Conservation (phyloP, 2,797 vertebrate species). For the Molothrus aeneus region DNA sequence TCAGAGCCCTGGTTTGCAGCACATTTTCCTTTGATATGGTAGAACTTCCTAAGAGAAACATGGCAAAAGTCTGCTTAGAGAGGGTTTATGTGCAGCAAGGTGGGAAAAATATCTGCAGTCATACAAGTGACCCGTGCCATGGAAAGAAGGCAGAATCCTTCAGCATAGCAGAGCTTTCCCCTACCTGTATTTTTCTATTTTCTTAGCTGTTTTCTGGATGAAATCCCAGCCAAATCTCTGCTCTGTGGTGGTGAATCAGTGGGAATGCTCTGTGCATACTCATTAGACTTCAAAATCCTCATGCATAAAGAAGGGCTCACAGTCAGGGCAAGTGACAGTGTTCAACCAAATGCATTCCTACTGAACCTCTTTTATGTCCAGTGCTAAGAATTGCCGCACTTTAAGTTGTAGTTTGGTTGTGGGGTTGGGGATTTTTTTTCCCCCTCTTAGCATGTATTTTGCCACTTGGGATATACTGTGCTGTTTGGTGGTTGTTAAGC, state of each 20-base stretch:
- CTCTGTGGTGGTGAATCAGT: constrained; percentile 23
- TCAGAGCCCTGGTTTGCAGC: neutral
- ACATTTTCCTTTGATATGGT: neutral
- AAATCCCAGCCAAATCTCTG: constrained; percentile 3
- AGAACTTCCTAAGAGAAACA: neutral
- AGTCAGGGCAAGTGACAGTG: neutral
- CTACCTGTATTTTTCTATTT: constrained; percentile 6
- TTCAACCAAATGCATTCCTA: neutral
- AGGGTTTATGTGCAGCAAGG: neutral
- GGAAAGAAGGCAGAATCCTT: neutral
- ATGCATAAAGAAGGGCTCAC: constrained; percentile 23
- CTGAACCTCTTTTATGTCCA: neutral
- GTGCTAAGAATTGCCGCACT: neutral
- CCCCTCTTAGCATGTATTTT: neutral
- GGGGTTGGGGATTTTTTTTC: neutral
- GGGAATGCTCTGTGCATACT: constrained; percentile 36
- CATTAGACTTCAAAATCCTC: constrained; percentile 25
- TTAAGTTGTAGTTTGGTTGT: neutral
- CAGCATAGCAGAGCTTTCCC: neutral
- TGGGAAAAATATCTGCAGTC: neutral
- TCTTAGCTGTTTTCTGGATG: neutral
- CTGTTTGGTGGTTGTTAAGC: neutral
- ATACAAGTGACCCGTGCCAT: fast-evolving
- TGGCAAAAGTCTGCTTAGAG: neutral
- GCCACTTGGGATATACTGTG: neutral